Base-by-base conservation (phyloP, 2,888 invertebrate species). In the Dorcus parallelipipedus region DNA sequence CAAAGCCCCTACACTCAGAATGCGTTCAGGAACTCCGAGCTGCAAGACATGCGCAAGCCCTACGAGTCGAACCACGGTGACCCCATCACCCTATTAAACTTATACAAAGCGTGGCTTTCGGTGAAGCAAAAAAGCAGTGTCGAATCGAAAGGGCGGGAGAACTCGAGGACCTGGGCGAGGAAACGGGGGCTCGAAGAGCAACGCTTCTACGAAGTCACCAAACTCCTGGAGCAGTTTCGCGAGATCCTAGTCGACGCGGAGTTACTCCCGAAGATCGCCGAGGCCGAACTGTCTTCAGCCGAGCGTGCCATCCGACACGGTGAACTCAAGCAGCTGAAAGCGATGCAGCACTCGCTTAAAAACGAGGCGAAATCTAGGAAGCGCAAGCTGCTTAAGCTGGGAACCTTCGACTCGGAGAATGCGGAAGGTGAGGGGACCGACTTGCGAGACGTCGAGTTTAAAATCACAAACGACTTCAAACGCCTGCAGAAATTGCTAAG, bases 31-130 rank as follows among this genome's bases (percentile, higher is more conserved):
- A 93, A 97, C 76, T 83, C 86, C 10, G 92, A 94, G 53, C 91
- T 91, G 67, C 88, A 91, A 79, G 91, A 86, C 43, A 83, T 90
- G 0, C 82, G 93, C 42, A 88, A 87, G 78, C 84, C 86, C 0
- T 82, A 97, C 40, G 93, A 97, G 72, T 96, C 96, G 0, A 93
- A 93, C 73, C 95, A 97, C 74, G 99, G 99, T 0, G 99, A 99
- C 76, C 94, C 97, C 0, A 84, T 99, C 63, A 95, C 95, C 0
- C 79, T 97, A 0, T 79, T 99, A 2, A 92, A 92, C 67, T 84
- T 91, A 33, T 95, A 91, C 78, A 88, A 91, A 72, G 90, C 93
- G 64, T 97, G 97, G 97, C 76, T 97, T 41, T 84, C 87, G 67
- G 84, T 91, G 39, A 95, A 95, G 73, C 82, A 86, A 52, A 81